Conservation (phyloP, 1,140 invertebrate species). For the Drosophila biarmipes region DNA sequence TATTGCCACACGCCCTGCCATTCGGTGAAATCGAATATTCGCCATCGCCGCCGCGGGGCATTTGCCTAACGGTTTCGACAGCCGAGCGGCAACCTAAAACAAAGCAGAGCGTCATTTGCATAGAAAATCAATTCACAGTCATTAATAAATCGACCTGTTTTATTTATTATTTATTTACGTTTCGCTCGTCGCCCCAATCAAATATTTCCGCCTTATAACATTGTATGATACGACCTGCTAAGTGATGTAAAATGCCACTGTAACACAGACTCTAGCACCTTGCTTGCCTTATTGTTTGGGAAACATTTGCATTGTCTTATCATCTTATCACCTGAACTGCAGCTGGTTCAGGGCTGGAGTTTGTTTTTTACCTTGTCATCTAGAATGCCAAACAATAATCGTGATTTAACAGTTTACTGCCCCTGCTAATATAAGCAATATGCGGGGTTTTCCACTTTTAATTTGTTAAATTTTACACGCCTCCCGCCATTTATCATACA, state of each 20-base stretch:
- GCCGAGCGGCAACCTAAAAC: constrained; percentile 38
- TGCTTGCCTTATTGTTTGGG: too few species aligned
- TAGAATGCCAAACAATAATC: too few species aligned
- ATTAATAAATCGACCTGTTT: constrained; percentile 81
- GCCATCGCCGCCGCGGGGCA: constrained; percentile 38
- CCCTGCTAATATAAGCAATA: neutral
- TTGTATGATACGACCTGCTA: neutral
- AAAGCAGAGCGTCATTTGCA: constrained; percentile 60
- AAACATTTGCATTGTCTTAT: too few species aligned
- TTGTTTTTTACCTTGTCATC: too few species aligned
- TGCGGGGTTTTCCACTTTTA: neutral
- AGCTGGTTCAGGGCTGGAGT: neutral
- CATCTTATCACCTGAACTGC: too few species aligned
- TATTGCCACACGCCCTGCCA: constrained; percentile 54
- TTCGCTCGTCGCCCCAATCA: constrained; percentile 30
- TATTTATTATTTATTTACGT: constrained; percentile 73
- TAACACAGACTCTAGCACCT: too few species aligned
- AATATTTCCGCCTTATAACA: constrained; percentile 69
- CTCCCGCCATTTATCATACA: constrained; percentile 1
- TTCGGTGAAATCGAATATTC: constrained; percentile 55
- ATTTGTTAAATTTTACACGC: constrained; percentile 6
- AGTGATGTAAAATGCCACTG: too few species aligned
- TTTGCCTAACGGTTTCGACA: constrained; percentile 50
- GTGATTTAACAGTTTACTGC: too few species aligned
- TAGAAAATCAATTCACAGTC: constrained; percentile 71